These are phyloP conservation scores for Thinocorus orbignyianus DNA, from an alignment of 2,113 vertebrate species.

Conservation along the genomic window DNA sequence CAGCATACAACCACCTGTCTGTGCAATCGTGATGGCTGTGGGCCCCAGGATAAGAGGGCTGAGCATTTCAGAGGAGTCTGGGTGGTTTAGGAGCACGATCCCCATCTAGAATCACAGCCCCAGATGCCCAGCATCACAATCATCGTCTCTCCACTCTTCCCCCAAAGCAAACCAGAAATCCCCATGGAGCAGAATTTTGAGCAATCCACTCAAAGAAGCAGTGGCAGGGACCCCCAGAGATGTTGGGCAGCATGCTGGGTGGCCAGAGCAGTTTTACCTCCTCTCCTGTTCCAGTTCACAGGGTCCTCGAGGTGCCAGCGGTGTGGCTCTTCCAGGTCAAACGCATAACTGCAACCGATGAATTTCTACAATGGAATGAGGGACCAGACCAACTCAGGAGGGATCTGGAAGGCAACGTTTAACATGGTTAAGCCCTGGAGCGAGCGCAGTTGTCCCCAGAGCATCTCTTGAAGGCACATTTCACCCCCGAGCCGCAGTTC, in stretches of 20 bases:
- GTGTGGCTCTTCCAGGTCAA: background rate
- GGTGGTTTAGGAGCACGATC: background rate
- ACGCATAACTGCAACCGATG: background rate
- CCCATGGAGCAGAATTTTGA: background rate
- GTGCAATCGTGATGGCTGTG: fast-evolving
- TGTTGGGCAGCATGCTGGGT: background rate
- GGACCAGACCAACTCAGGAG: background rate
- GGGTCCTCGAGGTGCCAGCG: background rate
- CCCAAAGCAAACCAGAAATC: background rate
- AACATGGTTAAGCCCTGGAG: background rate
- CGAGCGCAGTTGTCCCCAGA: fast-evolving
- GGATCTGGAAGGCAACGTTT: slow-evolving; percentile 22
- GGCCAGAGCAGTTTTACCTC: background rate
- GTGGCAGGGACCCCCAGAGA: background rate
- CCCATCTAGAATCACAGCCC: background rate
- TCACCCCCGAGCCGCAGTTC: background rate
- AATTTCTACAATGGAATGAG: background rate
- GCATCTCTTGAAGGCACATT: background rate
- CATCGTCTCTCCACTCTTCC: background rate
- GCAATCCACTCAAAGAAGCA: background rate
- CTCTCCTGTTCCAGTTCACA: slow-evolving; percentile 33
- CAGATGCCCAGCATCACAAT: background rate
- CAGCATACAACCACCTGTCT: background rate
- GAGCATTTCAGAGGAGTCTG: background rate
- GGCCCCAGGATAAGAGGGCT: too few species aligned